These are phyloP conservation scores for Lutraria lutraria DNA, from an alignment of 2,888 invertebrate species.

Conservation along the genomic window DNA sequence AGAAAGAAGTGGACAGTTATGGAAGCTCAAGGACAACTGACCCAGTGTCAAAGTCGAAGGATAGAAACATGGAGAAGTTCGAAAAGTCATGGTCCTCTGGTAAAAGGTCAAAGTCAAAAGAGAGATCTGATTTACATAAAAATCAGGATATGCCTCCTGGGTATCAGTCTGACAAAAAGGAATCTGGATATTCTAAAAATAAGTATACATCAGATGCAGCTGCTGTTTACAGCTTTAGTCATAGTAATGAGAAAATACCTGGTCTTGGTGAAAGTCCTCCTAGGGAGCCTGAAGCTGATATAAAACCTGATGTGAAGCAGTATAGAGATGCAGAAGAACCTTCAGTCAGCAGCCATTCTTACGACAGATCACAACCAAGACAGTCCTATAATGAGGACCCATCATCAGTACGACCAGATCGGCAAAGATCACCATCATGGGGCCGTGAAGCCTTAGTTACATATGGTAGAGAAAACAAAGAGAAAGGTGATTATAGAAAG, in stretches of 20 bases:
- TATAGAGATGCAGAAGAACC: background rate
- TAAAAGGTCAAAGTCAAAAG: background rate
- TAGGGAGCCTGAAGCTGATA: background rate
- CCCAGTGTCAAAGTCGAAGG: background rate
- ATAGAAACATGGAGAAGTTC: background rate
- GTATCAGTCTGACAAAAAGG: background rate
- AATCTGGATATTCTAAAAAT: background rate
- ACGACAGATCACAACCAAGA: background rate
- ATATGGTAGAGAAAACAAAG: background rate
- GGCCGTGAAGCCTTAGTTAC: background rate
- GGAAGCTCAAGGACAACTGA: background rate
- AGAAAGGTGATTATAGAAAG: slow-evolving; percentile 24
- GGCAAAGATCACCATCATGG: slow-evolving; percentile 27
- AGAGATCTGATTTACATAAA: slow-evolving; percentile 10
- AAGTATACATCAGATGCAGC: background rate
- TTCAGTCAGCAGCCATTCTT: background rate
- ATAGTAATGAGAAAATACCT: slow-evolving; percentile 49
- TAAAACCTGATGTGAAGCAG: background rate
- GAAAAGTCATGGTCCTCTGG: slow-evolving; percentile 1
- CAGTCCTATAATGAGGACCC: background rate
- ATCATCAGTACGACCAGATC: background rate
- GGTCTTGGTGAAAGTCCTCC: slow-evolving; percentile 56
- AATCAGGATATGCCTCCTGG: background rate
- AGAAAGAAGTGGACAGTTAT: slow-evolving; percentile 16
- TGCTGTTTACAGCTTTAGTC: slow-evolving; percentile 26